Conservation (phyloP, 2,797 vertebrate genomes). For the Ispidina lecontei region DNA sequence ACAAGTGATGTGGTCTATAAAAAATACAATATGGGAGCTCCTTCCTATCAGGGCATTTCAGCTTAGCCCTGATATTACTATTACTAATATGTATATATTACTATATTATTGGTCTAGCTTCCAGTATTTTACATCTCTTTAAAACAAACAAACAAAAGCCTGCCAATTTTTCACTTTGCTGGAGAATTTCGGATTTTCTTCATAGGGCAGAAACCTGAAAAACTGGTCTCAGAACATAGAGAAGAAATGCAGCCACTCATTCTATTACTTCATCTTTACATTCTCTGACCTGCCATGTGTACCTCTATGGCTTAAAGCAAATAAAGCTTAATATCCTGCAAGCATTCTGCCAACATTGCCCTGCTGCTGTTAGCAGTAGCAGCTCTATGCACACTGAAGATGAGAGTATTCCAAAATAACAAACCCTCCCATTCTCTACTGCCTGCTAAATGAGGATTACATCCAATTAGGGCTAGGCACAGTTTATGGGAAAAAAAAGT, state of each 20-base stretch:
- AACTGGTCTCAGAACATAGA: background rate
- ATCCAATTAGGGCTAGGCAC: background rate
- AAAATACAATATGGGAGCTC: background rate
- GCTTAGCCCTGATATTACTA: background rate
- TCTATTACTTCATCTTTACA: background rate
- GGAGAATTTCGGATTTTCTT: background rate
- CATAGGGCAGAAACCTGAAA: background rate
- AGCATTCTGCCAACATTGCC: background rate
- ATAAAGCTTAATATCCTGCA: background rate
- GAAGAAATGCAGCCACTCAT: background rate
- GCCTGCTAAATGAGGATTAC: background rate
- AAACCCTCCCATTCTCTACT: background rate
- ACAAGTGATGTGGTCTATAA: background rate
- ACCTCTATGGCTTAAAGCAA: accelerated
- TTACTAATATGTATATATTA: background rate
- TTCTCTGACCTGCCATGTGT: background rate
- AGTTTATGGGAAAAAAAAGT: background rate
- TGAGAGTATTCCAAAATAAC: background rate
- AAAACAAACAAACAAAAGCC: background rate
- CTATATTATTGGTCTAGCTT: background rate
- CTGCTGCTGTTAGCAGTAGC: background rate
- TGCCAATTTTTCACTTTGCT: background rate
- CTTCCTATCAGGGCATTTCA: background rate
- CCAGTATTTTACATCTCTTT: background rate
- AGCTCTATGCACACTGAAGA: background rate